Evolutionary conservation across 2,888 invertebrate species (phyloP).

Genomic region (Ormyrus labotus): DNA sequence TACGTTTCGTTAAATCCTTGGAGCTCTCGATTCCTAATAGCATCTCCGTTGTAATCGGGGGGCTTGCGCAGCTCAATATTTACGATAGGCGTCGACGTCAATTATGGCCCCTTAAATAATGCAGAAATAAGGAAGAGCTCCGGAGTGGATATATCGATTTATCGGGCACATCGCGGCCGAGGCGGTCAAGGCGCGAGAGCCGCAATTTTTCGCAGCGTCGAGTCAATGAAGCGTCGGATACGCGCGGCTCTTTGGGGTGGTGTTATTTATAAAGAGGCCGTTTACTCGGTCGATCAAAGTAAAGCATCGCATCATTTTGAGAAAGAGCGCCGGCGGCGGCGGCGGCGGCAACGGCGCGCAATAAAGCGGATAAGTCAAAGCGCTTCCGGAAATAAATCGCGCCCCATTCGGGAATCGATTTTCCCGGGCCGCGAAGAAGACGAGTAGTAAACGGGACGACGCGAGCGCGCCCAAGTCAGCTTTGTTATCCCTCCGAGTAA

Average conservation of each 20-base stretch:
- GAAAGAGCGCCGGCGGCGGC: neutral
- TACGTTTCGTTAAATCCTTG: no score
- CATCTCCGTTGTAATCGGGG: no score
- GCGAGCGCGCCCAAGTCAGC: conserved; percentile 29
- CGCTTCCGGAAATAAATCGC: conserved; percentile 56
- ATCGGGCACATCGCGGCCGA: neutral
- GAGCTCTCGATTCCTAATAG: no score
- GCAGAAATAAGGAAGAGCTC: neutral
- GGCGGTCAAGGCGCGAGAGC: conserved; percentile 15
- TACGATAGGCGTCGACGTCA: no score
- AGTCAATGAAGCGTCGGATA: neutral
- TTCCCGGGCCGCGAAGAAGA: conserved; percentile 47
- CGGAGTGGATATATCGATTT: neutral
- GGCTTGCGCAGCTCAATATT: no score
- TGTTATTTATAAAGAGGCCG: conserved; percentile 25
- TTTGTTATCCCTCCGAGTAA: conserved; percentile 18
- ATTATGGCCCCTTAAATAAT: no score
- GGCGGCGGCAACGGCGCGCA: conserved; percentile 1
- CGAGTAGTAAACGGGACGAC: conserved; percentile 36
- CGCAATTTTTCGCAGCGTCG: conserved; percentile 20
- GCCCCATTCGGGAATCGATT: conserved; percentile 55
- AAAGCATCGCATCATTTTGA: conserved; percentile 28
- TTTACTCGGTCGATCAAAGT: conserved; percentile 43
- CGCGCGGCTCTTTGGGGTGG: neutral
- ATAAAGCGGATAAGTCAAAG: conserved; percentile 44